Percentiles rank a stretch among this genome's conserved stretches.
These are phyloP conservation scores for Beris morrisii DNA, from an alignment of 2,888 invertebrate species.

Conservation along the genomic window DNA sequence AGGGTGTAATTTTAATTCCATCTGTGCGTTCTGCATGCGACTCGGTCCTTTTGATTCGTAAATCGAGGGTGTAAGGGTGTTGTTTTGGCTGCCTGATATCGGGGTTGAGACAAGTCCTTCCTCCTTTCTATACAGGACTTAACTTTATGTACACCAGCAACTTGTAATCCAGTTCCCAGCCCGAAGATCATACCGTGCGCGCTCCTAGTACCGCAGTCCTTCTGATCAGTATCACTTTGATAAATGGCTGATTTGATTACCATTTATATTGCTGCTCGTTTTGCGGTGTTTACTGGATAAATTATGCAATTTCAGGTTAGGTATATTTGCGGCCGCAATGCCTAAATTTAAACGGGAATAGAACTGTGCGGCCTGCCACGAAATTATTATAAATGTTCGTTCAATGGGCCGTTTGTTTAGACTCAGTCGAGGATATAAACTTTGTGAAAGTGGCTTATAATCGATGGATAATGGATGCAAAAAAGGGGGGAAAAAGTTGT, in stretches of 20 bases:
- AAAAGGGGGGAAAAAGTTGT: no score
- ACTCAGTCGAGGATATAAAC: conserved; percentile 8
- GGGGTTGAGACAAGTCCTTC: no score
- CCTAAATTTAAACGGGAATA: conserved; percentile 8
- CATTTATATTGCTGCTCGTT: conserved; percentile 37
- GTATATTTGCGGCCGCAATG: conserved; percentile 26
- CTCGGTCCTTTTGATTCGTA: conserved; percentile 15
- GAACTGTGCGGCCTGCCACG: conserved; percentile 13
- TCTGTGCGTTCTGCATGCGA: conserved; percentile 31
- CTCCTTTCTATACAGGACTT: no score
- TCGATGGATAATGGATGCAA: conserved; percentile 32
- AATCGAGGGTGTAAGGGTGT: conserved; percentile 10
- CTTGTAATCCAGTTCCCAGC: conserved; percentile 23
- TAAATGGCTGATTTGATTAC: conserved; percentile 39
- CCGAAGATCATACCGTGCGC: conserved; percentile 5
- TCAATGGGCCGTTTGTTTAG: conserved; percentile 31
- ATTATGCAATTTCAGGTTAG: conserved; percentile 37
- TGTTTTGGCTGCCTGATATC: background rate
- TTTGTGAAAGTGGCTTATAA: conserved; percentile 18
- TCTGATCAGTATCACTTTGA: conserved; percentile 39
- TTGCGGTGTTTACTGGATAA: conserved; percentile 38
- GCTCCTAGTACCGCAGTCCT: conserved; percentile 20
- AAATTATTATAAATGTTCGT: conserved; percentile 38
- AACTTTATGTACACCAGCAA: background rate
- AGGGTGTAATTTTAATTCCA: conserved; percentile 31